These are phyloP conservation scores for Epizoanthus fatuus DNA, from an alignment of 92 coral and sea anemone species.

Conservation along the genomic window DNA sequence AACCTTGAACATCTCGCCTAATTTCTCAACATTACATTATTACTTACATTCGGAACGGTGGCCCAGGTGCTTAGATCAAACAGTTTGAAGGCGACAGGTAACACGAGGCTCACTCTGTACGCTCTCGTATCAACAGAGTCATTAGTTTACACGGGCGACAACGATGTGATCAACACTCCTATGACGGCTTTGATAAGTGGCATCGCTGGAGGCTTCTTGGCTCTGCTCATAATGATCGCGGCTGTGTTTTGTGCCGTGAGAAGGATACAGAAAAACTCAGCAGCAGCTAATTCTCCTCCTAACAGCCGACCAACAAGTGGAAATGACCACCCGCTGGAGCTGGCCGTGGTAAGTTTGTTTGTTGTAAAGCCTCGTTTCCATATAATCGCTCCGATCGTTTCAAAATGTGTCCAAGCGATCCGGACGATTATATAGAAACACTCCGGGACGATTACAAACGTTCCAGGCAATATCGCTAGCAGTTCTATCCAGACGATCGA, in stretches of 20 bases:
- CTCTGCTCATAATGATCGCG: slow-evolving; percentile 79
- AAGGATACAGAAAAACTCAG: slow-evolving; percentile 81
- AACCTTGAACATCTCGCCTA: too few relatives aligned
- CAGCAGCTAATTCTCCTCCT: slow-evolving; percentile 53
- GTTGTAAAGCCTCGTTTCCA: not conserved
- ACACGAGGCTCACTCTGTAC: not conserved
- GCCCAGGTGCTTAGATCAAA: too few relatives aligned
- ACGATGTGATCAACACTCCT: slow-evolving; percentile 57
- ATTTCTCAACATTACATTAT: too few relatives aligned
- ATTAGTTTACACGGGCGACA: slow-evolving; percentile 43
- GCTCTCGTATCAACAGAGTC: slow-evolving; percentile 22
- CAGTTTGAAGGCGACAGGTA: too few relatives aligned
- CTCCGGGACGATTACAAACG: too few relatives aligned
- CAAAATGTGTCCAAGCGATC: too few relatives aligned
- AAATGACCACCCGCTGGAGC: slow-evolving; percentile 74
- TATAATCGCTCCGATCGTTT: too few relatives aligned
- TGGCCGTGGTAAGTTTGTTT: slow-evolving; percentile 65
- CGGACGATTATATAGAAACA: too few relatives aligned
- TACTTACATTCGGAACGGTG: too few relatives aligned
- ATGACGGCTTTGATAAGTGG: slow-evolving; percentile 85
- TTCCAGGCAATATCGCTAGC: too few relatives aligned
- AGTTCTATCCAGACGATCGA: too few relatives aligned
- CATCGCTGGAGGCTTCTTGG: slow-evolving; percentile 90
- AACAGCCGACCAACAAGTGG: slow-evolving; percentile 84
- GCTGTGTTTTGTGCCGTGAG: slow-evolving; percentile 83